Evolutionary conservation across 1,140 invertebrate species (phyloP).

Genomic region (Nomia melanderi): DNA sequence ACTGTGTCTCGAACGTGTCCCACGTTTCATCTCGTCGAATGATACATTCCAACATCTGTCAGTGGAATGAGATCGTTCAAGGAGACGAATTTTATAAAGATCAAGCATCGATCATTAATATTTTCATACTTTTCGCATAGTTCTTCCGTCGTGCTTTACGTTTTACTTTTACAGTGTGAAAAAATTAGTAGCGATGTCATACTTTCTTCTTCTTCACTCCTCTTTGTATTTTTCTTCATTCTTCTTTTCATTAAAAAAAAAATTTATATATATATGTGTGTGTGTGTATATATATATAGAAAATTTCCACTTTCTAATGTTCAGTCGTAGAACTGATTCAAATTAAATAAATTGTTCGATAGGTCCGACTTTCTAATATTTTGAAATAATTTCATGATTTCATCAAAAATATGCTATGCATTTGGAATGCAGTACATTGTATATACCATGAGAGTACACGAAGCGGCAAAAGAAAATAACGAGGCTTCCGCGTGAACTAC

Average conservation of each 20-base stretch:
- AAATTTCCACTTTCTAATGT: not conserved
- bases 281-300: no score
- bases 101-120: slow-evolving; percentile 25
- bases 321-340: slow-evolving; percentile 4
- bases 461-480: slow-evolving; percentile 6
- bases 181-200: slow-evolving; percentile 27
- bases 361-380: not conserved
- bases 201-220: not conserved
- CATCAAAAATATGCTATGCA: slow-evolving; percentile 16
- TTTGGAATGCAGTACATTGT: slow-evolving; percentile 28
- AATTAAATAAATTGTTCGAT: not conserved
- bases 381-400: slow-evolving; percentile 2
- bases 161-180: slow-evolving; percentile 42
- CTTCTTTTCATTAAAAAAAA: not conserved
- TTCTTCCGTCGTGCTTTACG: slow-evolving; percentile 16
- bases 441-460: slow-evolving; percentile 1
- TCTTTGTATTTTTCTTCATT: not conserved
- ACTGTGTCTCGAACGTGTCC: slow-evolving; percentile 23
- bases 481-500: not conserved
- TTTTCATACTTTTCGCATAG: slow-evolving; percentile 11
- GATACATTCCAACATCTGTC: slow-evolving; percentile 31
- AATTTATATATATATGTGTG: no score
- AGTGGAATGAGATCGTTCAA: slow-evolving; percentile 52
- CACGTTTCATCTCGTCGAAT: slow-evolving; percentile 46
- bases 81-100: slow-evolving; percentile 36